Base-by-base conservation (phyloP, 1,140 invertebrate species). In the Penaeus chinensis region DNA sequence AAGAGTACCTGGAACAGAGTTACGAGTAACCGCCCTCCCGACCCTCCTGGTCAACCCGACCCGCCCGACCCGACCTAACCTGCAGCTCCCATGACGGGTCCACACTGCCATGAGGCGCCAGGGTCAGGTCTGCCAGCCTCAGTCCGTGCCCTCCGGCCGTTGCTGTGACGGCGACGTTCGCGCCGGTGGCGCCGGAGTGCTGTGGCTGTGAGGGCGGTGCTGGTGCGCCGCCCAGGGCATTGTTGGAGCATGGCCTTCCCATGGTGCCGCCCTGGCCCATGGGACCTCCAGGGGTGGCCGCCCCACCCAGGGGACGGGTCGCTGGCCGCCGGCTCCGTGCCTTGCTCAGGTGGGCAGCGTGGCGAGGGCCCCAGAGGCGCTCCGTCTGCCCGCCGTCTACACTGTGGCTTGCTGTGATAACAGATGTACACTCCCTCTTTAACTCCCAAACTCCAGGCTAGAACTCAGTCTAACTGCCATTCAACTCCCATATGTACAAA, bases 401-500 rank as follows among this genome's bases (percentile, higher is more conserved):
- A 82, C 86, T 76, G 66, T 87, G 86, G 86, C 86, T 87, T 82
- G 81, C 86, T 87, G 86, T 87, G 86, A 87, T 87, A 87, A 87
- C 80, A 66, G 65, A 82, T 82, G 79, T 87, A 78, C 80, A 87
- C 86, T 82, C 80, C 69, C 81, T 74, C 74, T 71, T 71, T 83
- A 63, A 82, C 80, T 82, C 86, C 85, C 76, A 54, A 78, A 82
- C 81, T 78, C 62, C 69, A 77, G 83, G 83, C 83, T 85, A 77
- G 83, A 76, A 85, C 83, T 85, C 83, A 85, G 81, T 82, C 81
- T 82, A 82, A 82, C 81, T 82, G 81, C 81, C 81, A 82, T 82
- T 82, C 65, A 82, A 82, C 37, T 74, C 81, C 79, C 86, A 87
- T 69, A 87, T 87, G 86, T 87, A 87, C 86, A 87, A 87, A 87